Base-by-base conservation (phyloP, 2,888 invertebrate genomes). In the Ephialtes manifestator region DNA sequence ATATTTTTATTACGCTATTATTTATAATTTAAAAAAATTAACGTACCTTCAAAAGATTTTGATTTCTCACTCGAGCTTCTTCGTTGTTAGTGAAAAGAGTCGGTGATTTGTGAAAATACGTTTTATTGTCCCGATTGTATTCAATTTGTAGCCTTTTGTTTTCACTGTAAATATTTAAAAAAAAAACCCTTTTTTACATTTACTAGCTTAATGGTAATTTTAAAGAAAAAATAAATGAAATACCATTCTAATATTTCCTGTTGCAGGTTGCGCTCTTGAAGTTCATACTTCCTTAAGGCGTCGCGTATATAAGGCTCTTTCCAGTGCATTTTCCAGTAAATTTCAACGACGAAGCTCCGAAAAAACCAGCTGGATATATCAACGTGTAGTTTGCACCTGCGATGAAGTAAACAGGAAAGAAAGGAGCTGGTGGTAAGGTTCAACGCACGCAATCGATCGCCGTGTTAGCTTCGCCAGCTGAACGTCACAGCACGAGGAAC, bases 21-120 rank as follows among this genome's bases (percentile, higher is more conserved):
- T n/a, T n/a, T n/a, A 18, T n/a, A 51, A n/a, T 51, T 0, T n/a
- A 1, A 18, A 2, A n/a, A 51, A 51, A 18, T n/a, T 4, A 4
- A 53, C 82, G 13, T 89, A 93, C 93, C 92, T 92, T 91, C 71
- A 93, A 82, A 76, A 93, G 86, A 82, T 87, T 88, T 70, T 87
- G 88, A 89, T 93, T 93, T 75, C 93, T 90, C 79, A 81, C 65
- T 71, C 84, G 80, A 31, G 92, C 89, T 76, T 89, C 85, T 70
- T 91, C 88, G 65, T 88, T 87, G 65, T 90, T 88, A 83, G 31
- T 84, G 67, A 51, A 68, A 31, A 35, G 20, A 43, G 76, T n/a
- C 8, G 77, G 31, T 48, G 67, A 43, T 74, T 53, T 43, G 13
- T 20, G 51, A 20, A 20, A 4, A 55, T 39, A 83, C 18, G 51